Evolutionary conservation across 2,888 invertebrate genomes (phyloP).

Genomic region (Cheilosia urbana): DNA sequence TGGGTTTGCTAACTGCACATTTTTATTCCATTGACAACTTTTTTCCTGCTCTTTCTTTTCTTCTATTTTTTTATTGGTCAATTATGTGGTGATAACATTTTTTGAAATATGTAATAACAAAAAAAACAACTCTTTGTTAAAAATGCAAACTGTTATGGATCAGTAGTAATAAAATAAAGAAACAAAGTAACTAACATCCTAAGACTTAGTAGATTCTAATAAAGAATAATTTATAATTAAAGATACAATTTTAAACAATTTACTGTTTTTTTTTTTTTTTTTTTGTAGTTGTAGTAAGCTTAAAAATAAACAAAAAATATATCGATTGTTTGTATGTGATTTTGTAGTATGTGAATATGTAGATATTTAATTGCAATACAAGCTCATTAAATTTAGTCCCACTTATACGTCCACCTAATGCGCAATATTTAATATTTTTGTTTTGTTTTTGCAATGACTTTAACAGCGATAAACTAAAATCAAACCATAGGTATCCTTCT

Average conservation of each 20-base stretch:
- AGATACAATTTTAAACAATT: not conserved
- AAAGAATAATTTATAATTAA: not conserved
- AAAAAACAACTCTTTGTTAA: not conserved
- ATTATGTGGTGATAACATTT: conserved; percentile 6
- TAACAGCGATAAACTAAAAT: conserved; percentile 11
- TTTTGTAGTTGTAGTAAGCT: not conserved
- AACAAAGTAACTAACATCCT: no score
- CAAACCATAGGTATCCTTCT: not conserved
- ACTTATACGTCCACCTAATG: conserved; percentile 58
- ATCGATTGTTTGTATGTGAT: conserved; percentile 39
- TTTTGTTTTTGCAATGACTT: conserved; percentile 40
- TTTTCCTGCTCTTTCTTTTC: not conserved
- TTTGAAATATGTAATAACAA: no score
- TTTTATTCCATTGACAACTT: conserved; percentile 26
- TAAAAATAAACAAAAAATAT: conserved; percentile 1
- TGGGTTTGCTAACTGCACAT: not conserved
- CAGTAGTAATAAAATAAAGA: no score
- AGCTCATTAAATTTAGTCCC: conserved; percentile 48
- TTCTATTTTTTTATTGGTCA: not conserved
- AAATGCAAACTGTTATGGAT: not conserved
- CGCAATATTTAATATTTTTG: conserved; percentile 55
- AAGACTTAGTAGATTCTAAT: not conserved
- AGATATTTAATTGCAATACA: conserved; percentile 44
- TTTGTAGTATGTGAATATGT: conserved; percentile 13
- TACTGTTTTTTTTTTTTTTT: conserved; percentile 6